These are phyloP conservation scores for Bemisia tabaci DNA, from an alignment of 1,140 invertebrate species.

Conservation along the genomic window DNA sequence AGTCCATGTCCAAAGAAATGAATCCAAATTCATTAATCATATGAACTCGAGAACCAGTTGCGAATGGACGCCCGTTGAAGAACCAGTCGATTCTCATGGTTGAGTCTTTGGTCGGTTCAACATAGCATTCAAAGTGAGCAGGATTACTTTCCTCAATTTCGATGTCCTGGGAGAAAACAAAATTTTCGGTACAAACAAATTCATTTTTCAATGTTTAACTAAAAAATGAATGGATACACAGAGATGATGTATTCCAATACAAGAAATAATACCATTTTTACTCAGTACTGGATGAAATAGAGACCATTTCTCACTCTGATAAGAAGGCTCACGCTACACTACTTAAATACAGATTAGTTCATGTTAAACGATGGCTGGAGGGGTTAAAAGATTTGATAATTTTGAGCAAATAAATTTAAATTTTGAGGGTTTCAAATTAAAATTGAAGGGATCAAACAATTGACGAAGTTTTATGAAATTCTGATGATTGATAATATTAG, in stretches of 20 bases:
- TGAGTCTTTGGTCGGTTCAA: conserved; percentile 73
- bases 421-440: too few relatives aligned
- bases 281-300: too few relatives aligned
- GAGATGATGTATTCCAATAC: background rate
- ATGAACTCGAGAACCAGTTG: conserved; percentile 75
- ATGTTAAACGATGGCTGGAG: background rate
- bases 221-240: background rate
- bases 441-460: too few relatives aligned
- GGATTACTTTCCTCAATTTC: conserved; percentile 75
- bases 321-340: too few relatives aligned
- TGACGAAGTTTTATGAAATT: too few relatives aligned
- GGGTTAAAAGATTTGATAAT: too few relatives aligned
- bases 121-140: conserved; percentile 81
- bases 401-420: too few relatives aligned
- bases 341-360: background rate
- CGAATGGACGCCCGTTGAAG: conserved; percentile 77
- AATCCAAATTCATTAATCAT: conserved; percentile 89
- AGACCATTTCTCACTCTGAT: too few relatives aligned
- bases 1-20: conserved; percentile 74
- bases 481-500: too few relatives aligned
- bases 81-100: conserved; percentile 89
- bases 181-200: conserved; percentile 34
- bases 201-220: background rate
- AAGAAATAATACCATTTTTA: too few relatives aligned
- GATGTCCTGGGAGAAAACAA: conserved; percentile 25